These are phyloP conservation scores for Diaphora mendica DNA, from an alignment of 2,888 invertebrate species.

Conservation along the genomic window DNA sequence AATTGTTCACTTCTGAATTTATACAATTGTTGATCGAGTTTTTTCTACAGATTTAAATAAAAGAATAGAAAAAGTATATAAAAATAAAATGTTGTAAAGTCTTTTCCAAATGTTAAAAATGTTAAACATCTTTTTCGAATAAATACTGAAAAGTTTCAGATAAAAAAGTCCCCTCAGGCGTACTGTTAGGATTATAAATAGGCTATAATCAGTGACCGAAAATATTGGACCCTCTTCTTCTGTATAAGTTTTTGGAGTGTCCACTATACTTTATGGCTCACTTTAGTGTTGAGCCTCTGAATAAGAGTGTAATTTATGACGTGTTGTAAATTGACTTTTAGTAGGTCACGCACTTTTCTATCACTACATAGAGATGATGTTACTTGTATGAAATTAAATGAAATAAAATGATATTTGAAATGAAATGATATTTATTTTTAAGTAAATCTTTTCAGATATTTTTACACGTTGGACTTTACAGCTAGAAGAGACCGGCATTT, in stretches of 20 bases:
- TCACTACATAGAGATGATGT: not conserved
- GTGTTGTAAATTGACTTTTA: constrained; percentile 19
- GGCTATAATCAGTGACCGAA: constrained; percentile 27
- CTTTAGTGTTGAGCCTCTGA: constrained; percentile 13
- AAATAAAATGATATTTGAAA: too few species aligned
- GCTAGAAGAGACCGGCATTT: too few species aligned
- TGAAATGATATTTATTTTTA: too few species aligned
- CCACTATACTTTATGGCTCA: constrained; percentile 19
- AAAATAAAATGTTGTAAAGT: too few species aligned
- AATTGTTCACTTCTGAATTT: too few species aligned
- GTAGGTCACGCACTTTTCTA: constrained; percentile 10
- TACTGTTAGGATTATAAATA: constrained; percentile 26
- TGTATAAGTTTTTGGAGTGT: constrained; percentile 19
- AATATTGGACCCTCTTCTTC: constrained; percentile 25
- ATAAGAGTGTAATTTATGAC: constrained; percentile 20
- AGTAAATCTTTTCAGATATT: too few species aligned
- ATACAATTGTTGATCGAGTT: too few species aligned
- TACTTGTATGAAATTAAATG: not conserved
- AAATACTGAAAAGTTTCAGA: not conserved
- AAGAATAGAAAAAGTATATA: too few species aligned
- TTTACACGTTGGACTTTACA: too few species aligned
- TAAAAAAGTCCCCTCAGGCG: not conserved
- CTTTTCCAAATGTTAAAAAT: not conserved
- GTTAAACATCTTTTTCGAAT: not conserved
- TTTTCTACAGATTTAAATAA: too few species aligned